Conservation (phyloP, 2,797 vertebrate genomes). For the Manis javanica region DNA sequence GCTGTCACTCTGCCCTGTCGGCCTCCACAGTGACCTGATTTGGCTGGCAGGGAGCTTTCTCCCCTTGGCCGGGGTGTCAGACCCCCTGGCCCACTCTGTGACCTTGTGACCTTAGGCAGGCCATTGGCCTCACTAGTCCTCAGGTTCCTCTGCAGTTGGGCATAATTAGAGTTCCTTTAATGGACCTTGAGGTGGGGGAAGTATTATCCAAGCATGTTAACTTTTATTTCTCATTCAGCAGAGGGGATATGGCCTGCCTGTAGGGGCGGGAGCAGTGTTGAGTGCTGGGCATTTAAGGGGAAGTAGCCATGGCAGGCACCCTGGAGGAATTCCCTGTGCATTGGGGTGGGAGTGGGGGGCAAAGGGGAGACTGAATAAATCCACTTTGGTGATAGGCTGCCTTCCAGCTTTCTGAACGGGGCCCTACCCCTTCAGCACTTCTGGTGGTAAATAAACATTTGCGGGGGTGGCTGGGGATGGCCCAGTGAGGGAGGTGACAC, state of each 20-base stretch:
- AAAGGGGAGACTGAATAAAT: too few species aligned
- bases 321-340: too few species aligned
- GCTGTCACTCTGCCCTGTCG: not conserved
- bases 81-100: too few species aligned
- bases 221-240: not conserved
- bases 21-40: accelerated
- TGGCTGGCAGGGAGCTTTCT: not conserved
- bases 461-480: not conserved
- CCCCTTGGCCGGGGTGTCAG: not conserved
- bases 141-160: not conserved
- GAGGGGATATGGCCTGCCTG: accelerated
- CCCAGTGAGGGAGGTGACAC: not conserved
- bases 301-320: too few species aligned
- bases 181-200: not conserved
- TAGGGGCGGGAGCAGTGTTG: not conserved
- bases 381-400: accelerated
- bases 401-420: not conserved
- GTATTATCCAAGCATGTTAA: not conserved
- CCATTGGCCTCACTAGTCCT: not conserved
- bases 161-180: not conserved
- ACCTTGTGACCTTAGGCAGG: not conserved
- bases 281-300: not conserved
- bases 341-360: too few species aligned
- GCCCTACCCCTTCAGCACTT: not conserved
- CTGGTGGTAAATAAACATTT: not conserved